phyloP scores from a whole-genome alignment of 2,888 invertebrate genomes.

The Cylindroiulus punctatus region DNA sequence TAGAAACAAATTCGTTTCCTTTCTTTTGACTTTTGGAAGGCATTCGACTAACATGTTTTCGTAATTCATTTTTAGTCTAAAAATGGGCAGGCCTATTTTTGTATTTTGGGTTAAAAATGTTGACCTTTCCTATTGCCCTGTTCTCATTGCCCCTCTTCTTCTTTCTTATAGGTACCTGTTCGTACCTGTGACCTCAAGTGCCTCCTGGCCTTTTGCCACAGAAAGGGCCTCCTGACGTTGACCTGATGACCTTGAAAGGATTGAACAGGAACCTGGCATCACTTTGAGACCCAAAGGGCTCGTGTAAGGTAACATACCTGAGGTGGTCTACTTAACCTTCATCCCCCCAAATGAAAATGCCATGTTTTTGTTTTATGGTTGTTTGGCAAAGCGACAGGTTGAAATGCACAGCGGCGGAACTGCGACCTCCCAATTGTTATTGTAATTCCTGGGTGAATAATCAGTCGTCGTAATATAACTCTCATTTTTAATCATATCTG shows the following conservation, averaged over 20 bases:
- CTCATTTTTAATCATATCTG: conserved; percentile 22
- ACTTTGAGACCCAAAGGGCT: neutral
- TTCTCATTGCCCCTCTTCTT: neutral
- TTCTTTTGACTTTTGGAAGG: no score
- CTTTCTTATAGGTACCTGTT: neutral
- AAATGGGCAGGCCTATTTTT: no score
- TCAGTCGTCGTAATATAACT: neutral
- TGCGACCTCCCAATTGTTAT: neutral
- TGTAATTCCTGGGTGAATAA: conserved; percentile 24
- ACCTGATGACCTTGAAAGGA: neutral
- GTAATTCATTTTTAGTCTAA: no score
- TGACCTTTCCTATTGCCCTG: no score
- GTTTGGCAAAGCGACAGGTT: neutral
- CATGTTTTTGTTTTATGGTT: neutral
- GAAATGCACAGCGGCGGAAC: neutral
- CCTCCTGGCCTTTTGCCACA: neutral
- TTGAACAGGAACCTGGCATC: neutral
- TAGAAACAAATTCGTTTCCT: no score
- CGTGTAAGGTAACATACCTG: neutral
- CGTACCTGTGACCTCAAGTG: neutral
- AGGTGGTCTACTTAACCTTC: neutral
- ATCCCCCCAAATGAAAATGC: neutral
- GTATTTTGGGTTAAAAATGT: no score
- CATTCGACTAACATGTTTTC: no score
- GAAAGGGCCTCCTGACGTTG: neutral